Base-by-base conservation (phyloP, 1,140 invertebrate species). In the Microplitis demolitor region DNA sequence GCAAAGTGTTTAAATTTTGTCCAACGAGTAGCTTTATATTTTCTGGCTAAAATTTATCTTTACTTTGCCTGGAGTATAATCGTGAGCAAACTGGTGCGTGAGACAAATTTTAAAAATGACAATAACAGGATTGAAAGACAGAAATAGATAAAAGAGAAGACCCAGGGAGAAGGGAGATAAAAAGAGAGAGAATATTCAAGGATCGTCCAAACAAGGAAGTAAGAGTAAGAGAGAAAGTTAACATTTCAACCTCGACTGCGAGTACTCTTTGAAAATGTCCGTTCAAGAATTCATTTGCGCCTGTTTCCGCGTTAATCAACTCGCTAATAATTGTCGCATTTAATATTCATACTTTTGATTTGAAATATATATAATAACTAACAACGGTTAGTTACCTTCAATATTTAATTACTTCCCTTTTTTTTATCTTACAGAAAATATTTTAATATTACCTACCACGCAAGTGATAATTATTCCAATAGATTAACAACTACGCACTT, bases 241-340 rank as follows among this genome's bases (percentile, higher is more conserved):
- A 56, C 6, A 14, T 56, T 56, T 14, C n/a, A 16, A 56, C 53
- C 16, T 54, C 16, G n/a, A 34, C 31, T 61, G n/a, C 39, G 53
- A 69, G 67, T 5, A 69, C 67, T 51, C 39, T 63, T 45, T 9
- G 58, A 61, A 13, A n/a, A 63, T 14, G 24, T 60, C 9, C 58
- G 39, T 51, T 69, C 37, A 69, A 69, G 58, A 45, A 39, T 62
- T 69, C 68, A 69, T 69, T 69, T 69, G 68, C 56, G 58, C 37
- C 56, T 69, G 68, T 62, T 69, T 69, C 58, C 39, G 68, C 61
- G 68, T 51, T 70, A 70, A 70, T 70, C 60, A 70, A 62, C 68
- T 70, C 51, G 34, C 37, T 62, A 70, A 70, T 70, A 70, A 70
- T 70, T 70, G 68, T 70, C 68, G 33, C 39, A 70, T 70, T 62